Evolutionary conservation across 2,797 vertebrate species (phyloP).

Genomic region (Macroramphosus scolopax): DNA sequence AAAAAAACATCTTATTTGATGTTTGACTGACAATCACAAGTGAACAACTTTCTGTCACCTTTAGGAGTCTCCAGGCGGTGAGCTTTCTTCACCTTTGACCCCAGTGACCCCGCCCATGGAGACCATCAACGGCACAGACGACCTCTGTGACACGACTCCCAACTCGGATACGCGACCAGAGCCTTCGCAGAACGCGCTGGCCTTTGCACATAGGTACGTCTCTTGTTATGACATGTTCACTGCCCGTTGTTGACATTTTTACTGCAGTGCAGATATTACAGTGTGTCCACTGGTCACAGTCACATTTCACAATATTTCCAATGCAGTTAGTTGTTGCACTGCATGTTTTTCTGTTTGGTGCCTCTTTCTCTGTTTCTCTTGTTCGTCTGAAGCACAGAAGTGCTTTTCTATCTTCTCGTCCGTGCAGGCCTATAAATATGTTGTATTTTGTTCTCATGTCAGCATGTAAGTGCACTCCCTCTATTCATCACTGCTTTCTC

Average conservation of each 20-base stretch:
- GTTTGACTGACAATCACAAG: not conserved
- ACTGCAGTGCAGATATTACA: too few species aligned
- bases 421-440: slow-evolving; percentile 20
- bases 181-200: slow-evolving; percentile 89
- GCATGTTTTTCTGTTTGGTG: slow-evolving; percentile 4
- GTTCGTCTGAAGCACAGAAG: slow-evolving; percentile 19
- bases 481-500: slow-evolving; percentile 68
- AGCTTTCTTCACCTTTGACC: slow-evolving; percentile 92
- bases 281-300: too few species aligned
- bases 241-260: too few species aligned
- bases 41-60: slow-evolving; percentile 21
- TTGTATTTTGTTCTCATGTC: slow-evolving; percentile 36
- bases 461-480: slow-evolving; percentile 42
- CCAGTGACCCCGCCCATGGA: slow-evolving; percentile 88
- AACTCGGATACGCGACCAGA: slow-evolving; percentile 89
- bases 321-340: not conserved
- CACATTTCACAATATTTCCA: not conserved
- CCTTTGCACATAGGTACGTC: slow-evolving; percentile 93
- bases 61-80: slow-evolving; percentile 93
- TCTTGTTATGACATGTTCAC: slow-evolving; percentile 11
- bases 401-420: slow-evolving; percentile 21
- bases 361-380: slow-evolving; percentile 17
- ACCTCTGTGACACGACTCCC: slow-evolving; percentile 86
- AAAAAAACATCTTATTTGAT: not conserved
- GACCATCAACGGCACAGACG: slow-evolving; percentile 93